Conservation (phyloP, 2,888 invertebrate genomes). For the Brenthis hecate region DNA sequence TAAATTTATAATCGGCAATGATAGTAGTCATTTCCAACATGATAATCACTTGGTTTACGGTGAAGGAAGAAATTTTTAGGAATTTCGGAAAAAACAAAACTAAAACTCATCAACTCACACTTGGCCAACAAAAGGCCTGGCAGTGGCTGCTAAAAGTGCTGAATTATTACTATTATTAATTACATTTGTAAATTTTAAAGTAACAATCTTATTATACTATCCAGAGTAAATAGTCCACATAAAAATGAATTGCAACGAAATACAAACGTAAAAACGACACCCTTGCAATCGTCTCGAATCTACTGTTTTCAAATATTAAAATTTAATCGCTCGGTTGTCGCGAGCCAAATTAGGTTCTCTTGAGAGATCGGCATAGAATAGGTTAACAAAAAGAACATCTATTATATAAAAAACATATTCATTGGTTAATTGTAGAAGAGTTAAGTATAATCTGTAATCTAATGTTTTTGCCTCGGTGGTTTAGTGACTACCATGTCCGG, state of each 20-base stretch:
- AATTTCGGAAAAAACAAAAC: too few species aligned
- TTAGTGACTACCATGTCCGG: too few species aligned
- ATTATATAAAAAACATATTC: background rate
- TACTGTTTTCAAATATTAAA: slow-evolving; percentile 82
- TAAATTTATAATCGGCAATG: too few species aligned
- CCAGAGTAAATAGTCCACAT: slow-evolving; percentile 30
- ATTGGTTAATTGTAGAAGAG: background rate
- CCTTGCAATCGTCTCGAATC: slow-evolving; percentile 62
- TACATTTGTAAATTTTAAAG: background rate
- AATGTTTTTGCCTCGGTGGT: too few species aligned
- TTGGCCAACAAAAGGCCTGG: too few species aligned
- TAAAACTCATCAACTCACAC: too few species aligned
- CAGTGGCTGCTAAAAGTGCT: too few species aligned
- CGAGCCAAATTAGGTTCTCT: slow-evolving; percentile 80
- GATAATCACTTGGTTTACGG: too few species aligned
- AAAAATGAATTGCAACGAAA: slow-evolving; percentile 51
- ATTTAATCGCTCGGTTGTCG: slow-evolving; percentile 83
- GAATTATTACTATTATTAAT: background rate
- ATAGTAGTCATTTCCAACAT: too few species aligned
- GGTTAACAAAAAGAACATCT: background rate
- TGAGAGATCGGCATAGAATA: slow-evolving; percentile 56
- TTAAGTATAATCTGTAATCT: too few species aligned
- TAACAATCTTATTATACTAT: slow-evolving; percentile 1
- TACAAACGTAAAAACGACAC: slow-evolving; percentile 66
- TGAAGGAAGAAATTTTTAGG: too few species aligned